Conservation (phyloP, 37 sponge, comb jelly and placozoan species). For the Cliona cf. orientalis region DNA sequence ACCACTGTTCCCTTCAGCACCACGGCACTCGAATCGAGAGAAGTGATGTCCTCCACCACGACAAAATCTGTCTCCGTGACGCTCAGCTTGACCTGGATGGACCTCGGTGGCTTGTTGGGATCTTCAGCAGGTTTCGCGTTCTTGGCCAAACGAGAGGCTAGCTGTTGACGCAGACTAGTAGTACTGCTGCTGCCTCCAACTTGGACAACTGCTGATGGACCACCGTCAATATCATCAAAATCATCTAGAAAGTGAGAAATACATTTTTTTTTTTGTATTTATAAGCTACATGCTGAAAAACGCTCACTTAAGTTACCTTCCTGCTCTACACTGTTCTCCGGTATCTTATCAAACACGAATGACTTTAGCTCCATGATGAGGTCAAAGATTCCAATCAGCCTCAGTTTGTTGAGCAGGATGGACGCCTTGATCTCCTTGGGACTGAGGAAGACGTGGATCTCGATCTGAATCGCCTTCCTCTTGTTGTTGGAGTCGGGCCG, state of each 20-base stretch:
- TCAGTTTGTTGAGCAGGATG: conserved; percentile 77
- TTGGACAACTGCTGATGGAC: neutral
- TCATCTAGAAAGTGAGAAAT: neutral
- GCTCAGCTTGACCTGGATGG: conserved; percentile 69
- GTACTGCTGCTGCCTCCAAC: neutral
- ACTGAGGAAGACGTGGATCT: conserved; percentile 74
- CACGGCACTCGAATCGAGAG: conserved; percentile 76
- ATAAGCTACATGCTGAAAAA: neutral
- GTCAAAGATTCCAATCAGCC: conserved; percentile 82
- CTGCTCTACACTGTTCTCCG: conserved; percentile 44
- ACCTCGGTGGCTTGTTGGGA: conserved; percentile 49
- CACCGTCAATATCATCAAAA: conserved; percentile 15
- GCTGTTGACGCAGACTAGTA: conserved; percentile 13
- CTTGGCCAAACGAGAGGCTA: neutral
- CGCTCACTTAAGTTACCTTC: conserved; percentile 9
- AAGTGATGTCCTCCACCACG: conserved; percentile 81
- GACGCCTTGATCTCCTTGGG: conserved; percentile 71
- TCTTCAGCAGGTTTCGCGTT: neutral
- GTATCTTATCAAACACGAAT: conserved; percentile 69
- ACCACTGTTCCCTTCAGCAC: conserved; percentile 80
- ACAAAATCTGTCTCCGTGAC: conserved; percentile 95
- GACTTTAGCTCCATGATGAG: conserved; percentile 72
- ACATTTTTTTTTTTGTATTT: neutral
- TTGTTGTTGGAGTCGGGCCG: neutral
- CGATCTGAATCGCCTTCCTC: conserved; percentile 44